A percentile compares a stretch with the other conserved stretches of the same genome.
Evolutionary conservation across 1,140 invertebrate species (phyloP).

Genomic region (Ephestia elutella): DNA sequence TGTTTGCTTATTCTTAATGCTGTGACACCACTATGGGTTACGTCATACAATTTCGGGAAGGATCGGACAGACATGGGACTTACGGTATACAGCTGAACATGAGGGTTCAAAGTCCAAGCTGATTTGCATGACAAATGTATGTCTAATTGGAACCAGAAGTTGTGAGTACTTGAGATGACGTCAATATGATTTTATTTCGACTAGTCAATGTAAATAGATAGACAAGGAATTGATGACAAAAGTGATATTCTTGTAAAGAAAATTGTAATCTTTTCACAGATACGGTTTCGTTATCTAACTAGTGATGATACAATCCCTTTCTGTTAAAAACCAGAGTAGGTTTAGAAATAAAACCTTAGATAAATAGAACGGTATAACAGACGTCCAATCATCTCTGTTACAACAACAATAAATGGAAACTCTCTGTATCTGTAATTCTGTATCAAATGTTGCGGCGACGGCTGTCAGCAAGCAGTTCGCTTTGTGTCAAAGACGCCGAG

Average conservation of each 20-base stretch:
- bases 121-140: neutral
- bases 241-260: too few relatives aligned
- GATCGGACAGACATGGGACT: neutral
- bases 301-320: too few relatives aligned
- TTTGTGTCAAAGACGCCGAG: slow-evolving; percentile 3
- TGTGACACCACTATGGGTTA: neutral
- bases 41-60: neutral
- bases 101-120: neutral
- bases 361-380: too few relatives aligned
- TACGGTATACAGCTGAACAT: neutral
- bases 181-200: too few relatives aligned
- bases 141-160: neutral
- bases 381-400: neutral
- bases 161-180: neutral
- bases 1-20: neutral
- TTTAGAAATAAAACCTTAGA: neutral
- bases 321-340: too few relatives aligned
- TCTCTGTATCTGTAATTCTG: too few relatives aligned
- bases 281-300: too few relatives aligned
- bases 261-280: too few relatives aligned
- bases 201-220: too few relatives aligned
- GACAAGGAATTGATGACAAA: too few relatives aligned
- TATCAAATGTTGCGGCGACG: neutral
- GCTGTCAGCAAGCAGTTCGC: neutral
- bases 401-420: neutral